phyloP scores from a whole-genome alignment of 2,113 vertebrate genomes.

The Astatotilapia flaviijosephi region DNA sequence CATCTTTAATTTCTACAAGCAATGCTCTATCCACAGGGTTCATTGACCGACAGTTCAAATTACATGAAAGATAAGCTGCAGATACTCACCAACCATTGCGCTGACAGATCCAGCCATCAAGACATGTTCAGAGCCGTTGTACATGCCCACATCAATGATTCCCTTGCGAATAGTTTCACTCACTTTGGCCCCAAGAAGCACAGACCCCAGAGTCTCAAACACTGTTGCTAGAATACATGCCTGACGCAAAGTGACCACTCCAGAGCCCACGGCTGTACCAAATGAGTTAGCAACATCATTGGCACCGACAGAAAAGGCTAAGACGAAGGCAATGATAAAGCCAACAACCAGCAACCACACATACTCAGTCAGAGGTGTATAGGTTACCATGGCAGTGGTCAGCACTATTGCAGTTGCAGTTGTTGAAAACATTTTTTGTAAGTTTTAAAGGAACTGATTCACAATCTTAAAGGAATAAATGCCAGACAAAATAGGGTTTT shows the following conservation, averaged over 20 bases:
- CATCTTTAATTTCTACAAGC: neutral
- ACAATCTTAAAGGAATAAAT: constrained; percentile 69
- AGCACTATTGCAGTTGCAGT: constrained; percentile 46
- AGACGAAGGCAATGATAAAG: constrained; percentile 90
- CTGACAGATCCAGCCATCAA: constrained; percentile 88
- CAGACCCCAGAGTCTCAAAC: constrained; percentile 91
- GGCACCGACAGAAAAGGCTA: constrained; percentile 96
- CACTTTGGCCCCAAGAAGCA: constrained; percentile 92
- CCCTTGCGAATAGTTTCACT: constrained; percentile 95
- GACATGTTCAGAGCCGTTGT: constrained; percentile 67
- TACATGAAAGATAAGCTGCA: neutral
- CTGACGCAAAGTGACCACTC: constrained; percentile 87
- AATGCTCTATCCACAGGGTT: neutral
- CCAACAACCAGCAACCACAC: constrained; percentile 88
- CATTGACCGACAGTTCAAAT: neutral
- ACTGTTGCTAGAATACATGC: constrained; percentile 90
- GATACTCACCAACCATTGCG: constrained; percentile 88
- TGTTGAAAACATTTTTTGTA: constrained; percentile 62
- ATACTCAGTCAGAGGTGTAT: constrained; percentile 24
- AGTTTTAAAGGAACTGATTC: constrained; percentile 37
- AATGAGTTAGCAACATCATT: constrained; percentile 99
- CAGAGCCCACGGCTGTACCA: constrained; percentile 93
- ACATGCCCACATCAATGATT: constrained; percentile 85
- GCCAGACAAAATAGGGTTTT: constrained; percentile 12
- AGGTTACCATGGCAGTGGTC: neutral